Percentiles rank a stretch among this genome's conserved stretches.
Conservation (phyloP, 2,888 invertebrate species). For the Ochropleura leucogaster region DNA sequence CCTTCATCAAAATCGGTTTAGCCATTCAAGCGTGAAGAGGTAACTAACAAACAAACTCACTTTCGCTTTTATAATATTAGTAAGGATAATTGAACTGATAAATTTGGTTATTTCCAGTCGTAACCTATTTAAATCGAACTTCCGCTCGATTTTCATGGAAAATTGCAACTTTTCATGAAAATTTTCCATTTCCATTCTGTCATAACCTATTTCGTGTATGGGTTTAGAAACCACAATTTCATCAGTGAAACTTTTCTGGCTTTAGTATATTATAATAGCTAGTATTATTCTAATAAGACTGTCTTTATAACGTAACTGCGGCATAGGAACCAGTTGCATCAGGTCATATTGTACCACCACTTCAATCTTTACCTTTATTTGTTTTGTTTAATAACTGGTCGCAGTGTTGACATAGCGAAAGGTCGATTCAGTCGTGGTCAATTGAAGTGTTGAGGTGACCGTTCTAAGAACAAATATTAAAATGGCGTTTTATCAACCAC, state of each 20-base stretch:
- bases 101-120: background rate
- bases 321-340: constrained; percentile 29
- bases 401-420: constrained; percentile 37
- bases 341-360: constrained; percentile 20
- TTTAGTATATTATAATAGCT: background rate
- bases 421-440: constrained; percentile 34
- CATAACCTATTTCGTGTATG: background rate
- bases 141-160: background rate
- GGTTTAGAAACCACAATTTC: background rate
- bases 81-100: too few species aligned
- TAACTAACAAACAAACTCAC: too few species aligned
- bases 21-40: too few species aligned
- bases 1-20: too few species aligned
- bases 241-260: background rate
- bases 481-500: background rate
- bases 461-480: background rate
- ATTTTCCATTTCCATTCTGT: background rate
- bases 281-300: constrained; percentile 3
- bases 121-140: background rate
- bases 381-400: constrained; percentile 40
- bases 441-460: constrained; percentile 16
- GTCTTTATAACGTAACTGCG: background rate
- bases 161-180: background rate
- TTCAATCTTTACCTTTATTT: constrained; percentile 34
- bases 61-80: too few species aligned